Evolutionary conservation across 2,888 invertebrate genomes (phyloP).

Genomic region (Amaurobius ferox): DNA sequence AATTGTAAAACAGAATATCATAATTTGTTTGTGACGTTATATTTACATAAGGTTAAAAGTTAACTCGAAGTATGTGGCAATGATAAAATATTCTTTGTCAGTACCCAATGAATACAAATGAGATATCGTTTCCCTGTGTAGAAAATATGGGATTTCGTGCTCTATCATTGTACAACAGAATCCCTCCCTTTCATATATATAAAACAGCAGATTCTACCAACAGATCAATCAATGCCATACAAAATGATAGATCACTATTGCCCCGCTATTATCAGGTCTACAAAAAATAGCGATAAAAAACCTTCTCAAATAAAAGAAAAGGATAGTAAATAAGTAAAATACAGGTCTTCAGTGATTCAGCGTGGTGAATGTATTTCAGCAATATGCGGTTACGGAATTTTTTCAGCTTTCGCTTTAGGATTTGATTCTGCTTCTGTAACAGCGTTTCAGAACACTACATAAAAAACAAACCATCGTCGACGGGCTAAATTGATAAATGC

Average conservation of each 20-base stretch:
- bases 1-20: too few relatives aligned
- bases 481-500: conserved; percentile 52
- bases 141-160: background rate
- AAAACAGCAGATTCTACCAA: conserved; percentile 7
- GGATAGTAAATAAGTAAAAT: conserved; percentile 35
- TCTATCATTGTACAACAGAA: background rate
- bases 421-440: conserved; percentile 12
- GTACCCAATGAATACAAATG: background rate
- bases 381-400: background rate
- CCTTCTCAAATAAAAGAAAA: conserved; percentile 17
- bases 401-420: conserved; percentile 19
- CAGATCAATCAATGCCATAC: conserved; percentile 58
- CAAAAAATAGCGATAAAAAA: conserved; percentile 19
- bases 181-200: background rate
- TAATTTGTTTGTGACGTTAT: too few relatives aligned
- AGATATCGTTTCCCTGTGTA: background rate
- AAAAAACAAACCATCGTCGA: conserved; percentile 11
- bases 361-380: background rate
- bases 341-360: background rate
- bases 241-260: conserved; percentile 47
- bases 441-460: background rate
- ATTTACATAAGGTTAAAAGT: too few relatives aligned
- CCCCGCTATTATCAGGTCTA: conserved; percentile 49
- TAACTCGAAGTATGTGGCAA: too few relatives aligned
- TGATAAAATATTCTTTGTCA: too few relatives aligned